Evolutionary conservation across 2,888 invertebrate genomes (phyloP), one percentile per base, ranked within the genome.

Genomic region (Tipula vernalis): DNA sequence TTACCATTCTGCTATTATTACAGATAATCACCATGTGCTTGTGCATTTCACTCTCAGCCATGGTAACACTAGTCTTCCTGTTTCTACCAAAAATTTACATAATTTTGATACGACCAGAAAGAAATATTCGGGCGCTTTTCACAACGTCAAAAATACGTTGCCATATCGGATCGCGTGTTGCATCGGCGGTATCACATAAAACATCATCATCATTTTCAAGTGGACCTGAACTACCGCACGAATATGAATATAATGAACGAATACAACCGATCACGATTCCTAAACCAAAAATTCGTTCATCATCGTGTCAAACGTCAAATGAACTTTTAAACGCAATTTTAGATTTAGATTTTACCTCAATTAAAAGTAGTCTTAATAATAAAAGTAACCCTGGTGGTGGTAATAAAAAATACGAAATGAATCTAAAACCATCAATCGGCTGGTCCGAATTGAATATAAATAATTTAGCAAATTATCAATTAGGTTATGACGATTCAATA

Each of bases 41-140:
- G 91, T 95, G 95, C 89, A 94, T 95, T 85, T 95, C 94, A n/a
- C 91, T 96, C 86, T 95, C 94, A 89, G 95, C 96, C 5, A 93
- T 94, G 89, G 95, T 96, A 6, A 95, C 95, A 83, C 93, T 96
- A 89, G 92, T 94, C 86, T 94, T 96, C 88, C 93, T 96, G 87
- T 96, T 96, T 91, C 92, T 95, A 88, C 96, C 96, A 2, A 96
- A 96, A 91, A 91, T 96, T 84, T 96, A 95, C 91, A 95, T 96
- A 89, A 96, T 96, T 88, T 90, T 96, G 71, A 93, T 95, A 89
- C 93, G 94, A 87, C 96, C 96, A 4, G 95, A 96, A 91, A 94
- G 94, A 89, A 96, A 96, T 91, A 95, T 95, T 89, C 92, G 96
- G 85, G 94, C 95, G 36, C 93, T 95, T 88, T 96, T 96, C 91